phyloP scores from a whole-genome alignment of 2,113 vertebrate species.

The Electrona antarctica region DNA sequence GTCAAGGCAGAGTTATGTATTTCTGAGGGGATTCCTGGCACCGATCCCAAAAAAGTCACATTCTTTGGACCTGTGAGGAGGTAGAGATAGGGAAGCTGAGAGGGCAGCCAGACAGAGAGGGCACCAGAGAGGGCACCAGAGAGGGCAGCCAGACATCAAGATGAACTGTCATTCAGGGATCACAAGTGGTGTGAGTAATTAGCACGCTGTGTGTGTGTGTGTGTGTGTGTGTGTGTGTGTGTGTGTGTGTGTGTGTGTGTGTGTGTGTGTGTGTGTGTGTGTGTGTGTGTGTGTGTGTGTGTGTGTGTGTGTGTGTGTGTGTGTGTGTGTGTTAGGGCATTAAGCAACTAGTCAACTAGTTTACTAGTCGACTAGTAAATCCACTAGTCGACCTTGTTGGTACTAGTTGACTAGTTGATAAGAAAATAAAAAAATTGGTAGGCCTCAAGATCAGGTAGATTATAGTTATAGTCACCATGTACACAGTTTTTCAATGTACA shows the following conservation, averaged over 20 bases:
- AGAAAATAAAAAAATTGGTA: too few species aligned
- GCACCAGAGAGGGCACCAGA: conserved; percentile 39
- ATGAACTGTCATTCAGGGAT: conserved; percentile 37
- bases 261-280: conserved; percentile 26
- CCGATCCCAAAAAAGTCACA: conserved; percentile 63
- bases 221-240: conserved; percentile 28
- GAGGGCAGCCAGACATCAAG: conserved; percentile 56
- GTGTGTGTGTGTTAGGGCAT: conserved; percentile 13
- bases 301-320: conserved; percentile 36
- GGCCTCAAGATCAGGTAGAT: too few species aligned
- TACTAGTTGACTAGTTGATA: too few species aligned
- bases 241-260: conserved; percentile 18
- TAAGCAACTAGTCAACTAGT: too few species aligned
- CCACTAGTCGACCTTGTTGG: too few species aligned
- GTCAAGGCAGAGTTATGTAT: conserved; percentile 59
- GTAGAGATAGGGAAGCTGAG: conserved; percentile 33
- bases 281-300: conserved; percentile 4
- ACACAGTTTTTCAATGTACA: too few species aligned
- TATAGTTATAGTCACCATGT: too few species aligned
- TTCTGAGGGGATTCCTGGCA: conserved; percentile 68
- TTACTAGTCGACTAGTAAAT: too few species aligned
- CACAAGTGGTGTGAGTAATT: conserved; percentile 55
- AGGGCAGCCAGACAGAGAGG: conserved; percentile 58
- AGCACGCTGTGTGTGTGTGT: conserved; percentile 21
- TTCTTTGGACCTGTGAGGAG: conserved; percentile 52